These are phyloP conservation scores for Solea senegalensis DNA, from an alignment of 2,113 vertebrate genomes.

Conservation along the genomic window DNA sequence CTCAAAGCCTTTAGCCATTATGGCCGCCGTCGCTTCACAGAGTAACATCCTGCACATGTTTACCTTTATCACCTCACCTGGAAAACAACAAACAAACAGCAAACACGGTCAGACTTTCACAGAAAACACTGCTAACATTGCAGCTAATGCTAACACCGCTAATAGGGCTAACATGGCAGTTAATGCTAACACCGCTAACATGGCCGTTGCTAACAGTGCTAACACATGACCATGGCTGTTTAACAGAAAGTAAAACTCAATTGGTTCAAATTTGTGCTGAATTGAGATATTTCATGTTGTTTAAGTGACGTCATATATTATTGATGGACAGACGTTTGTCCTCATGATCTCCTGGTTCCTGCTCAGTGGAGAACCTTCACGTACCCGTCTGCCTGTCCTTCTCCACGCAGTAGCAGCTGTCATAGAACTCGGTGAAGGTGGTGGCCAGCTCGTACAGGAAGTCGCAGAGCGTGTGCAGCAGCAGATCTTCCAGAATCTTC, in stretches of 20 bases:
- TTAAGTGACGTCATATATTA: too few relatives aligned
- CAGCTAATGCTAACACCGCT: too few relatives aligned
- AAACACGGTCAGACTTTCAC: neutral
- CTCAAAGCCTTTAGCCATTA: slow-evolving; percentile 95
- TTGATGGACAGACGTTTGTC: too few relatives aligned
- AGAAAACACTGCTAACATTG: too few relatives aligned
- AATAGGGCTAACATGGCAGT: too few relatives aligned
- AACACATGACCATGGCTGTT: too few relatives aligned
- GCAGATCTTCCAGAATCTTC: slow-evolving; percentile 93
- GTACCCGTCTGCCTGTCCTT: slow-evolving; percentile 94
- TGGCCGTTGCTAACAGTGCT: too few relatives aligned
- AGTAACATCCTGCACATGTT: slow-evolving; percentile 97
- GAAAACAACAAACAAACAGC: neutral
- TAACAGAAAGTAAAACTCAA: too few relatives aligned
- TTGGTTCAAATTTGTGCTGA: too few relatives aligned
- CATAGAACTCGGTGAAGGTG: slow-evolving; percentile 98
- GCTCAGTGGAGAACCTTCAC: neutral
- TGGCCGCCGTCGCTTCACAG: slow-evolving; percentile 88
- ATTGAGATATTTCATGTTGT: too few relatives aligned
- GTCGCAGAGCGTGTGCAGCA: slow-evolving; percentile 93
- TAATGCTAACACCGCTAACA: too few relatives aligned
- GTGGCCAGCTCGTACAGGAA: slow-evolving; percentile 97
- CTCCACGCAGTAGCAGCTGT: slow-evolving; percentile 97
- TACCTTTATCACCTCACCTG: slow-evolving; percentile 92
- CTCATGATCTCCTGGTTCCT: too few relatives aligned